Evolutionary conservation across 1,140 invertebrate species (phyloP), one percentile per base, ranked within the genome.

Genomic region (Aphelinus atriplicis): DNA sequence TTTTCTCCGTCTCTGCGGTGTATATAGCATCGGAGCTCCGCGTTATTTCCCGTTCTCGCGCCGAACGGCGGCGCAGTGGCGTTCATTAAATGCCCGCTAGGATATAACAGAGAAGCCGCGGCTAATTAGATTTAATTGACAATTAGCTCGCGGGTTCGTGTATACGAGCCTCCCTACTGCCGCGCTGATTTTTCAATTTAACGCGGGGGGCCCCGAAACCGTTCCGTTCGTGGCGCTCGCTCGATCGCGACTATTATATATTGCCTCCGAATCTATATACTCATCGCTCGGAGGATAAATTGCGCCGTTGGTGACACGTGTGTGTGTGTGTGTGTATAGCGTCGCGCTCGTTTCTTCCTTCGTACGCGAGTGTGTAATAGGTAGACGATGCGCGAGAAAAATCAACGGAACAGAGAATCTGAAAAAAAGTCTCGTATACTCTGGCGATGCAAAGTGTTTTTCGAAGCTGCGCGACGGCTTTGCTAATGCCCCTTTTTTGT

Each of bases 61-160:
- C 5, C 45, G 26, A 26, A 26, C 26, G 26, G 26, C 26, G 26
- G 26, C 10, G 46, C 51, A 26, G 9, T 26, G 43, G 7, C 43
- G 45, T 47, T 73, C 57, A 74, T 68, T 74, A 74, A 68, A 43
- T 5, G 65, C 64, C 55, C 43, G 7, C 10, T 43, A 26, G 26
- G 26, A 48, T 53, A 61, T n/a, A 61, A 61, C 10, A 68, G 45
- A 66, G 48, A n/a, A 43, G 57, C 71, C 63, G 71, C 26, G 43
- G 1, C 51, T 63, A 74, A 74, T 74, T 74, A 74, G 50, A 53
- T 68, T 74, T 74, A 74, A 74, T 74, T 62, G 72, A 62, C 65
- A 74, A 74, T 74, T 69, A 68, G 53, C 50, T 51, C 5, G 0
- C 45, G 56, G 56, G 7, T 26, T 26, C 26, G 26, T 26, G 26